A percentile compares a stretch with the other conserved stretches of the same genome.
phyloP scores from a whole-genome alignment of 1,140 invertebrate genomes.

The Littorina saxatilis region DNA sequence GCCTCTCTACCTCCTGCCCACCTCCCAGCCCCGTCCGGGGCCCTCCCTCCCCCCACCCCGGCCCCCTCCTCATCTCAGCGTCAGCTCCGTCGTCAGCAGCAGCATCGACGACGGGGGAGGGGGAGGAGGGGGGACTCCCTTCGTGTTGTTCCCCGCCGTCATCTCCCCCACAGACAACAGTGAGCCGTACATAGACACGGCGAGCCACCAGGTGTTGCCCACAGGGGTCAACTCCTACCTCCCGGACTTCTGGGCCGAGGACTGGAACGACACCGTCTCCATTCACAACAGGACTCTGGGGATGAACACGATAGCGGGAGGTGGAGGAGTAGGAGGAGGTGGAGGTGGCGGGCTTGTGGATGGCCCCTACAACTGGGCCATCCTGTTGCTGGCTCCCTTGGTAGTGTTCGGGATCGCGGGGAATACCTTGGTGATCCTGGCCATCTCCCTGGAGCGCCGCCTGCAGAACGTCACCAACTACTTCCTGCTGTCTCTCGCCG shows the following conservation, averaged over 20 bases:
- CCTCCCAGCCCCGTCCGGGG: not conserved
- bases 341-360: not conserved
- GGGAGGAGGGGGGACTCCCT: not conserved
- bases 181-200: not conserved
- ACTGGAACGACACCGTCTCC: not conserved
- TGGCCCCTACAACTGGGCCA: conserved; percentile 67
- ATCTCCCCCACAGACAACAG: not conserved
- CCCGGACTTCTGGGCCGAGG: not conserved
- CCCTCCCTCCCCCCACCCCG: not conserved
- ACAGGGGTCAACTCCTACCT: not conserved
- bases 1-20: conserved; percentile 1
- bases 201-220: not conserved
- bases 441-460: conserved; percentile 95
- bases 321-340: not conserved
- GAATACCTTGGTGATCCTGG: conserved; percentile 96
- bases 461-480: conserved; percentile 95
- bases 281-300: not conserved
- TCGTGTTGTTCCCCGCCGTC: not conserved
- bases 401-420: conserved; percentile 82
- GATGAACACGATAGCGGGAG: not conserved
- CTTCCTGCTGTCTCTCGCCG: conserved; percentile 95
- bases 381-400: conserved; percentile 64
- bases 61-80: not conserved
- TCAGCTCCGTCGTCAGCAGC: not conserved
- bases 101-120: not conserved